Base-by-base conservation (phyloP, 2,113 vertebrate species). In the Apeltes quadracus region DNA sequence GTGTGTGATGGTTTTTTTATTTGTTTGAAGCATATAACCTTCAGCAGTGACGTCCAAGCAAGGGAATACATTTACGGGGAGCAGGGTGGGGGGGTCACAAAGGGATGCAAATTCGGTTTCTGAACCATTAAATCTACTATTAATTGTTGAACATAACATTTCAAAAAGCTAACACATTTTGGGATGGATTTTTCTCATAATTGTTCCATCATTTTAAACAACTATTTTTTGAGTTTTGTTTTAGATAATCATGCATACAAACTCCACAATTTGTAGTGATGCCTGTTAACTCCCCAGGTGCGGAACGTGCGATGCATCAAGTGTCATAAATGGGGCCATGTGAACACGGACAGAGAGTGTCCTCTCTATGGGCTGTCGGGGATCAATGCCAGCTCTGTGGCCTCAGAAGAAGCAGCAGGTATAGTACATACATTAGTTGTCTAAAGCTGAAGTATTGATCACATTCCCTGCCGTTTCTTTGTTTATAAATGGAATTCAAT, bases 271-370 rank as follows among this genome's bases (percentile, higher is more conserved):
- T 59, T 34, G 55, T 57, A 53, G 4, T 69, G 39, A 58, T 46
- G 46, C 58, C 38, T 72, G 48, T 75, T 57, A 22, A 56, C 44
- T 69, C 87, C 29, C 36, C 62, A 97, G 97, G 98, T 99, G 88
- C 95, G 98, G 80, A 99, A 99, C n/a, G 98, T 99, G 71, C 95
- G 96, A 3, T 99, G 98, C 74, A 98, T 99, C 87, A 99, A 99
- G 81, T 99, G 97, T 89, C 97, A 98, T 91, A 99, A 99, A 76
- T 99, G 97, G 97, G 97, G 98, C 69, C 98, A 99, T 1, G 97
- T 99, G 73, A 99, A 99, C 93, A 98, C 98, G 0, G 98, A 99
- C 87, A 92, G 98, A 83, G 98, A 99, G 71, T 99, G 98, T 84
- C 98, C 98, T 56, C 94, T 99, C 6, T 99, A 95, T 84, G 97